These are phyloP conservation scores for Spondyliosoma cantharus DNA, from an alignment of 2,797 vertebrate species.

Conservation along the genomic window DNA sequence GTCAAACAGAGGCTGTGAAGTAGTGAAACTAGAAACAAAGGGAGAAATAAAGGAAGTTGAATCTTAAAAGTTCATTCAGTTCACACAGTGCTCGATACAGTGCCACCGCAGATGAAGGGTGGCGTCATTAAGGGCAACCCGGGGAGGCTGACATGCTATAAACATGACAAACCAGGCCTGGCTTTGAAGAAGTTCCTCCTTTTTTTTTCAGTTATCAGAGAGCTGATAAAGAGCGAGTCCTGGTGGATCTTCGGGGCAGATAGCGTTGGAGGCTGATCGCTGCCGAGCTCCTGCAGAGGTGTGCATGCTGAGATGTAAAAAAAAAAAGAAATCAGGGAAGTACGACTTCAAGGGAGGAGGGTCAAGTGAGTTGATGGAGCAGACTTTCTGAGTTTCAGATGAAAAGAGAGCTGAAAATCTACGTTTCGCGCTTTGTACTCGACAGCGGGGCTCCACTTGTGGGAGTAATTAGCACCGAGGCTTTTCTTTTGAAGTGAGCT, in stretches of 20 bases:
- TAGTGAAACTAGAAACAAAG: too few species aligned
- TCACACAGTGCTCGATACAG: background rate
- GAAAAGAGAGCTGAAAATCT: conserved; percentile 49
- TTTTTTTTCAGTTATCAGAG: conserved; percentile 12
- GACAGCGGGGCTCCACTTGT: conserved; percentile 52
- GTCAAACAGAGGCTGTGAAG: background rate
- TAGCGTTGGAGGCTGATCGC: conserved; percentile 1
- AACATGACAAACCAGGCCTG: conserved; percentile 15
- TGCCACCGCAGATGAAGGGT: background rate
- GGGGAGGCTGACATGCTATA: conserved; percentile 4
- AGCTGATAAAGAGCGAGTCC: conserved; percentile 1
- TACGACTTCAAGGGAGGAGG: conserved; percentile 52
- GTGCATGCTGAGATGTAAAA: conserved; percentile 32
- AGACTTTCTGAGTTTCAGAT: conserved; percentile 32
- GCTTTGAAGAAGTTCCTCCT: conserved; percentile 21
- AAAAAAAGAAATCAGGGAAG: background rate
- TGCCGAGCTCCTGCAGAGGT: conserved; percentile 37
- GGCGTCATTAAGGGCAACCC: conserved; percentile 16
- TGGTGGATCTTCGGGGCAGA: conserved; percentile 1
- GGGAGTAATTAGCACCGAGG: conserved; percentile 59
- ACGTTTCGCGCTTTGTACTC: conserved; percentile 50
- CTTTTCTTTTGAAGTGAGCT: conserved; percentile 60
- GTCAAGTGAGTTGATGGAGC: conserved; percentile 61
- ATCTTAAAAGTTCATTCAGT: too few species aligned
- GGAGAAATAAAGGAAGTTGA: background rate